Evolutionary conservation across 2,113 vertebrate genomes (phyloP), one percentile per base, ranked within the genome.

Genomic region (Argyrosomus japonicus): DNA sequence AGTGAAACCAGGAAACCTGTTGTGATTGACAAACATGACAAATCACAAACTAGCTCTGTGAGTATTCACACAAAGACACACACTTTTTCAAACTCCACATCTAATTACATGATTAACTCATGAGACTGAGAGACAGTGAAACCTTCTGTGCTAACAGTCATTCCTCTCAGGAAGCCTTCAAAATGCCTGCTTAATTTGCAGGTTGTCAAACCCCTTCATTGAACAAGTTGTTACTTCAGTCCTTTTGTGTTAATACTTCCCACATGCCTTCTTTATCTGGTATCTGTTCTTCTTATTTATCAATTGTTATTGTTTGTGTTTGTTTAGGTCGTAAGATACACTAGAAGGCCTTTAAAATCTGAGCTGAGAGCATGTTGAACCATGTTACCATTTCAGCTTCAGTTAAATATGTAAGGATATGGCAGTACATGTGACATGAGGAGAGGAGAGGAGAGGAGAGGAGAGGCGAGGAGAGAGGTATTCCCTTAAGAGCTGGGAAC

Each of bases 401-500:
- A 53, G 25, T 68, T 21, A 5, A 29, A 12, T 19, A 12, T 51
- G 18, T 68, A 40, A 21, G 27, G 18, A 32, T 48, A 18, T 18
- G 4, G 15, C 23, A 19, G 48, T 29, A 36, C 68, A 36, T 61
- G 64, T 14, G n/a, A 10, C 65, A 23, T 9, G 17, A 74, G 54
- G 29, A 4, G 27, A 21, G 36, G 27, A 75, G 19, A 61, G 13
- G 23, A 21, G 40, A 32, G 17, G 14, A 58, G 25, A 50, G 36
- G 15, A 75, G 21, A 62, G 14, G 25, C 17, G 43, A 40, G 36
- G 36, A 40, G 48, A 48, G 58, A 29, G 58, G 56, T 40, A 83
- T 53, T 75, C 62, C 68, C 68, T 53, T 47, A n/a, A 70, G 79
- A 88, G 48, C 71, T 40, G 40, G 63, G 79, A 88, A 56, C 75